Conservation (phyloP, 1,140 invertebrate species). For the Helicoverpa zea region DNA sequence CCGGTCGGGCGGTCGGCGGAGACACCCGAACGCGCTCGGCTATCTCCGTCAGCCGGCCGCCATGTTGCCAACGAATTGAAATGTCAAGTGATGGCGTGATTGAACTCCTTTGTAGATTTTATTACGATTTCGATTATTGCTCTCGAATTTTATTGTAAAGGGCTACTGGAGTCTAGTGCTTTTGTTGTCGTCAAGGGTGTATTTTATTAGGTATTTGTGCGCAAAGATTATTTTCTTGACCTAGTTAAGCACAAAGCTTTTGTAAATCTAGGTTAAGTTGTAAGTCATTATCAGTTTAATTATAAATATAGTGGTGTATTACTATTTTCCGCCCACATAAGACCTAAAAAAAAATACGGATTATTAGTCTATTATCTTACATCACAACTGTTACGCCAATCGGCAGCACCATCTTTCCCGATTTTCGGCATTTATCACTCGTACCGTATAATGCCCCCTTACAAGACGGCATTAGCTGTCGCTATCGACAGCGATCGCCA, state of each 20-base stretch:
- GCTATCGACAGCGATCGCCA: slow-evolving; percentile 54
- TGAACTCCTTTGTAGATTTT: slow-evolving; percentile 32
- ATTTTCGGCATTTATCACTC: slow-evolving; percentile 47
- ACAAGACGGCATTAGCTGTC: slow-evolving; percentile 55
- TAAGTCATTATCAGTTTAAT: too few relatives aligned
- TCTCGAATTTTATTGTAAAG: slow-evolving; percentile 2
- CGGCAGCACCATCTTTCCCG: background rate
- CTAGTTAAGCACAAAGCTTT: too few relatives aligned
- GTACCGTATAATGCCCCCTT: slow-evolving; percentile 19
- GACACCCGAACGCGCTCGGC: slow-evolving; percentile 35
- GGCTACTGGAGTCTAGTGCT: background rate
- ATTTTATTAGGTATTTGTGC: background rate
- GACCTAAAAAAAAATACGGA: too few relatives aligned
- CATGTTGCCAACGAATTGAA: slow-evolving; percentile 57
- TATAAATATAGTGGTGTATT: too few relatives aligned
- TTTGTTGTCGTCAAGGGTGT: background rate
- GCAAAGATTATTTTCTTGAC: too few relatives aligned
- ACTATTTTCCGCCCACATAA: too few relatives aligned
- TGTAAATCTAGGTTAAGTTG: too few relatives aligned
- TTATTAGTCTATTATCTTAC: too few relatives aligned
- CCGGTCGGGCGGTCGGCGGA: slow-evolving; percentile 2
- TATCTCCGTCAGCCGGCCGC: slow-evolving; percentile 12
- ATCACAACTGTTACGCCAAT: background rate
- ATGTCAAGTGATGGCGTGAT: slow-evolving; percentile 56
- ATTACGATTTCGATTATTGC: slow-evolving; percentile 24